Base-by-base conservation (phyloP, 2,888 invertebrate species). In the Choristoneura rosaceana region DNA sequence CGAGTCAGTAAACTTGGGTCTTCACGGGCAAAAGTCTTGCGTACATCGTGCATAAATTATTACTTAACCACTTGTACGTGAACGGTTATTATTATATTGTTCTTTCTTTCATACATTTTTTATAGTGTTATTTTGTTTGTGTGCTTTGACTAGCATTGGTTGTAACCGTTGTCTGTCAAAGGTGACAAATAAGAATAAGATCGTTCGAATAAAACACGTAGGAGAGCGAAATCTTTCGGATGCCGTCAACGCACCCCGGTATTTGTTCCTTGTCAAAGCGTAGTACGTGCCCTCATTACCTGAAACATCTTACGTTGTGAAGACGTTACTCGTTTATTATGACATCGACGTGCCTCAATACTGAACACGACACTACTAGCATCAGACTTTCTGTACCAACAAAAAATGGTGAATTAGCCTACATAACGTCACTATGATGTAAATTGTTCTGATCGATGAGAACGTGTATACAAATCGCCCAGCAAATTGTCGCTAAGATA, bases 241-340 rank as follows among this genome's bases (percentile, higher is more conserved):
- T 77, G 81, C 79, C 79, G 80, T 78, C 82, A 81, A 79, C 84
- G 82, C 82, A 82, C 81, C 79, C 79, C 77, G 75, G 81, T 87
- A 87, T 89, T 89, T 87, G 87, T 89, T 86, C 82, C 86, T 83
- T 87, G 89, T 86, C 87, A 82, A 82, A 81, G 76, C 76, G 77
- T 74, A 74, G 80, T 81, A 88, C 90, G 90, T 90, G 90, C 80
- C 82, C 86, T 86, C 87, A 87, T 90, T 91, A 87, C 84, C 75
- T 43, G 78, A 79, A 81, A 84, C 80, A 81, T 81, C 81, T 80
- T 77, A 80, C 79, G 79, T 79, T 78, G 79, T 78, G 74, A 76
- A 77, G 77, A 77, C 59, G 58, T 59, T 60, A 68, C 71, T 73
- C 50, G 43, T 73, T 64, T 60, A 63, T 68, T 71, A 73, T 67